phyloP scores from a whole-genome alignment of 1,140 invertebrate species.

The Bombus soroeensis region DNA sequence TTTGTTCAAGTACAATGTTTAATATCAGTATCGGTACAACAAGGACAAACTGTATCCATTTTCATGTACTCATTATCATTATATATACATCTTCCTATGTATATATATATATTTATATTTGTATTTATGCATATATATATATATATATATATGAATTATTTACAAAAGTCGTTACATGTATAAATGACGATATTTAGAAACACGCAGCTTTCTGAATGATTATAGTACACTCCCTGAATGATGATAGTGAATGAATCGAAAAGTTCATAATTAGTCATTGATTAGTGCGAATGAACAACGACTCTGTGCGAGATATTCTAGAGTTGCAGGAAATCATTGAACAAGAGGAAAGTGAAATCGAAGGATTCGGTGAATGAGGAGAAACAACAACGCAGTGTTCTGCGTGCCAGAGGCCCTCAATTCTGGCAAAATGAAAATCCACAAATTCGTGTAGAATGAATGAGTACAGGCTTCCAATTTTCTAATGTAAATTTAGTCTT shows the following conservation, averaged over 20 bases:
- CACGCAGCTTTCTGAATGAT: neutral
- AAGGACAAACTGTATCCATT: neutral
- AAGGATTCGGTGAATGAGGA: neutral
- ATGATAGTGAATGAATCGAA: neutral
- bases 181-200: constrained; percentile 1
- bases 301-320: neutral
- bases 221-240: neutral
- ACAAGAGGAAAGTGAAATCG: neutral
- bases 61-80: neutral
- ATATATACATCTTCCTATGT: constrained; percentile 7
- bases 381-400: neutral
- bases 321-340: neutral
- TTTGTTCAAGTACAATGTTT: constrained; percentile 4
- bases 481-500: constrained; percentile 31
- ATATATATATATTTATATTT: neutral
- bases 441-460: neutral
- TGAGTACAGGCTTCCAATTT: neutral
- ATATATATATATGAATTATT: constrained; percentile 9
- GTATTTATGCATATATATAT: too few species aligned
- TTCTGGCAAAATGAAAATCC: constrained; percentile 13
- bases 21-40: neutral
- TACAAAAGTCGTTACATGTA: constrained; percentile 3
- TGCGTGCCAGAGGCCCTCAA: neutral
- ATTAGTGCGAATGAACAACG: neutral
- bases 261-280: neutral